phyloP scores from a whole-genome alignment of 2,113 vertebrate species.

The Coracopsis vasa region DNA sequence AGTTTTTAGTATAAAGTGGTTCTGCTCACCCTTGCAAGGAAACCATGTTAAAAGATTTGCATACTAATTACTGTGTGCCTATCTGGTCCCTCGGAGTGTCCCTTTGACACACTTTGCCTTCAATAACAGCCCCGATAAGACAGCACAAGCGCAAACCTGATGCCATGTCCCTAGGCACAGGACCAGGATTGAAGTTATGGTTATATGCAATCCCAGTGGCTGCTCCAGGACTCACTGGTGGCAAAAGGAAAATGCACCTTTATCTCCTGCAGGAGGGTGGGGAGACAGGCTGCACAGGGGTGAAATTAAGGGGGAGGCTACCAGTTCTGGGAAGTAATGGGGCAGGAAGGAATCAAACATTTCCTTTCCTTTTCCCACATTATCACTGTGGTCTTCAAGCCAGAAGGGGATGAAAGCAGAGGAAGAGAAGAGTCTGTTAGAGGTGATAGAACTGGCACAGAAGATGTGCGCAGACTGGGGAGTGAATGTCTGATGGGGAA shows the following conservation, averaged over 20 bases:
- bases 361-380: neutral
- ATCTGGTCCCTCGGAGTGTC: neutral
- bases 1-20: neutral
- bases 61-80: neutral
- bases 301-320: fast-evolving
- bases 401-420: neutral
- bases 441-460: no score
- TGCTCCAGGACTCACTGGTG: neutral
- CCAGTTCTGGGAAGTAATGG: neutral
- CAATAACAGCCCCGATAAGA: neutral
- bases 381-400: neutral
- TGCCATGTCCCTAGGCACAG: neutral
- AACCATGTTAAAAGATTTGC: neutral
- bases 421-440: neutral
- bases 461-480: neutral
- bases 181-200: fast-evolving
- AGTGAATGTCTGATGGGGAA: neutral
- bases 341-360: neutral
- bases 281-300: neutral
- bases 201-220: fast-evolving
- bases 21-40: neutral
- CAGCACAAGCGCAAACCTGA: neutral
- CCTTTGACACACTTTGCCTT: neutral
- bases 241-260: neutral
- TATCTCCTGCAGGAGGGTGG: neutral